Evolutionary conservation across 2,797 vertebrate genomes (phyloP).

Genomic region (Psittacula echo): DNA sequence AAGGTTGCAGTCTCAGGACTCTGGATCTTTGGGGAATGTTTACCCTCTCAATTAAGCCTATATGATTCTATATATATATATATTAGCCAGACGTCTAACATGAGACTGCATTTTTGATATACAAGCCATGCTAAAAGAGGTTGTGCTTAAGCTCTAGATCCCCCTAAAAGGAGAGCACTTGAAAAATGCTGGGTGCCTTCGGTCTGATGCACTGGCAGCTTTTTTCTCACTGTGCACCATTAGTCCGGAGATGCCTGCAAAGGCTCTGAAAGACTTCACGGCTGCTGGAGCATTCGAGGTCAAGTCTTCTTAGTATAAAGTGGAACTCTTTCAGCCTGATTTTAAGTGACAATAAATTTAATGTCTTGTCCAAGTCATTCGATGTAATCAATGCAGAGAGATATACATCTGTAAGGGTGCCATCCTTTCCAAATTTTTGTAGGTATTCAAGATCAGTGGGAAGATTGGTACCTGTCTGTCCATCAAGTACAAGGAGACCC

Average conservation of each 20-base stretch:
- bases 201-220: background rate
- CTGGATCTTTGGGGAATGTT: slow-evolving; percentile 1
- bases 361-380: background rate
- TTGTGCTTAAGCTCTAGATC: background rate
- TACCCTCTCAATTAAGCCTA: slow-evolving; percentile 11
- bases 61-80: background rate
- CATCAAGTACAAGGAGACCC: background rate
- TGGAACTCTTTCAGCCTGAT: background rate
- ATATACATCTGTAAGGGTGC: background rate
- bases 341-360: background rate
- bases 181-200: rapidly evolving
- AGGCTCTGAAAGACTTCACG: background rate
- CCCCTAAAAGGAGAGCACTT: background rate
- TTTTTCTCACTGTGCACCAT: background rate
- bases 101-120: background rate
- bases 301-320: background rate
- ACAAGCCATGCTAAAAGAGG: background rate
- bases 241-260: background rate
- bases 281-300: background rate
- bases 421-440: background rate
- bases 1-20: slow-evolving; percentile 3
- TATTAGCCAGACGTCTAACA: slow-evolving; percentile 21
- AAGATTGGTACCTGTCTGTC: background rate
- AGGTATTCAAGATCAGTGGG: background rate
- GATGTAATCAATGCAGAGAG: background rate